Percentiles rank a stretch among this genome's conserved stretches.
phyloP scores from a whole-genome alignment of 2,113 vertebrate genomes.

The Actenoides hombroni region DNA sequence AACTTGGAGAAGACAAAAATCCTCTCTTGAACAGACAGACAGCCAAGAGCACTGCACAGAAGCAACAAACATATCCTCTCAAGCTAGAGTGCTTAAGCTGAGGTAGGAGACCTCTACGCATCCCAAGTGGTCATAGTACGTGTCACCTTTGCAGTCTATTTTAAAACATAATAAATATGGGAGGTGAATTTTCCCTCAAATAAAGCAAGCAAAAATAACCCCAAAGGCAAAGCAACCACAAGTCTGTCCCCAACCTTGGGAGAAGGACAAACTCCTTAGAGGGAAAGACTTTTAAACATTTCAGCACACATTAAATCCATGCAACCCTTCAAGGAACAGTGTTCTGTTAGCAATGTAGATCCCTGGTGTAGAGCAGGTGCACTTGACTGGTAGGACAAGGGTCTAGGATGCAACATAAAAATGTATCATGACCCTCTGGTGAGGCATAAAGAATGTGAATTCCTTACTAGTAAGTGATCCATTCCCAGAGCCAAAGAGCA shows the following conservation, averaged over 20 bases:
- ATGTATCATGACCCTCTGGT: neutral
- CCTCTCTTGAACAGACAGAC: neutral
- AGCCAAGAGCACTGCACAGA: neutral
- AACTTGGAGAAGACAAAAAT: conserved; percentile 52
- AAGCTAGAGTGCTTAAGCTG: neutral
- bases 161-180: neutral
- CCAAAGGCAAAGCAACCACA: neutral
- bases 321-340: neutral
- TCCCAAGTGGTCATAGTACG: neutral
- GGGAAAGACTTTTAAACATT: neutral
- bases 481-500: conserved; percentile 83
- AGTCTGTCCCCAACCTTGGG: neutral
- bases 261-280: neutral
- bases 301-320: neutral
- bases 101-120: fast-evolving
- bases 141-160: neutral
- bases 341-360: neutral
- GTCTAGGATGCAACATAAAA: neutral
- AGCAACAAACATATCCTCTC: neutral
- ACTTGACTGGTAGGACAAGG: neutral
- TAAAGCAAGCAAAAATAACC: neutral
- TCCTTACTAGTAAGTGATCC: conserved; percentile 81
- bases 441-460: neutral
- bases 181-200: neutral
- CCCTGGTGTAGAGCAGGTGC: neutral